Base-by-base conservation (phyloP, 2,113 vertebrate genomes). In the Trochalopteron elliotii region DNA sequence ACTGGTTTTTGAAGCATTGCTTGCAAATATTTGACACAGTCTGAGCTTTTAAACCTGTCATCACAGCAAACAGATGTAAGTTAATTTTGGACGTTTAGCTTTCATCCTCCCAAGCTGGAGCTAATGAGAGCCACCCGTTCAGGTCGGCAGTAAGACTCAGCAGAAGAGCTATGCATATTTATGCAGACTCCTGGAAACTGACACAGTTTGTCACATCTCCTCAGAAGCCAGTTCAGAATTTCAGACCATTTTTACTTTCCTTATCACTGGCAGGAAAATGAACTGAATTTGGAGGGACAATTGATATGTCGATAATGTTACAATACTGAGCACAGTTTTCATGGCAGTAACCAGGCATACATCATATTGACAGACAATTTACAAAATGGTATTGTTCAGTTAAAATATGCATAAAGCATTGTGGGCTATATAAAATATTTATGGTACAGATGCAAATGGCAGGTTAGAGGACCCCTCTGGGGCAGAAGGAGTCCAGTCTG, bases 331-430 rank as follows among this genome's bases (percentile, higher is more conserved):
- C 6, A 1, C 11, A 53, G 92, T 94, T 95, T 94, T 78, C 23
- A 35, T 57, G 63, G 56, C 45, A 59, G 19, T 47, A 96, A 87
- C 39, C 30, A 74, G 24, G 63, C 75, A 90, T 91, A 57, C 6
- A 91, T 94, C 89, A 91, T 76, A 65, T 70, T 95, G 89, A 96
- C 93, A 95, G 82, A 96, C 82, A 95, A 94, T 96, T 96, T 95
- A 91, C 55, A 91, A 94, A 96, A 90, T 88, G 35, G 75, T 45
- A 74, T 90, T 93, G 91, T 90, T 96, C 75, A 67, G 84, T 86
- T 94, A 97, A 96, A 93, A 96, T 90, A 97, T 96, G 95, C 90
- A 94, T 95, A 87, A 95, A 94, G 71, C 93, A 90, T 91, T 93
- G 87, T 96, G 63, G 70, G 67, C 67, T 72, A 55, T 96, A 96